Percentiles rank a stretch among this genome's conserved stretches.
These are phyloP conservation scores for Acronicta psi DNA, from an alignment of 2,888 invertebrate species.

Conservation along the genomic window DNA sequence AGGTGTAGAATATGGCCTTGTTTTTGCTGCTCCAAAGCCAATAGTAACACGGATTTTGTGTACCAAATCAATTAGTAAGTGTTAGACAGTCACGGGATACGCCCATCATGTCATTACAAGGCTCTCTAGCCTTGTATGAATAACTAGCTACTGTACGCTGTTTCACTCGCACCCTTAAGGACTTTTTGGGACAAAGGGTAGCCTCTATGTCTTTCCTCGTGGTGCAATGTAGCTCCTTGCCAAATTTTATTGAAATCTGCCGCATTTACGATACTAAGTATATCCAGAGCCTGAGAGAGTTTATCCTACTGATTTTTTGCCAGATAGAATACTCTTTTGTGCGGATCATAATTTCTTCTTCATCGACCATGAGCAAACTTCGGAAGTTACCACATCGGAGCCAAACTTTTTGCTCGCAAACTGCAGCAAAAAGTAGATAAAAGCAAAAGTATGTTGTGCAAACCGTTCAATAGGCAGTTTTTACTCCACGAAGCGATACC, in stretches of 20 bases:
- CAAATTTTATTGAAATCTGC: too few relatives aligned
- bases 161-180: too few relatives aligned
- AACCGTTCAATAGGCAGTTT: slow-evolving; percentile 29
- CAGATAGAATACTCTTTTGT: not conserved
- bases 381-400: slow-evolving; percentile 30
- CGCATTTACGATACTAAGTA: too few relatives aligned
- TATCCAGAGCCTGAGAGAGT: too few relatives aligned
- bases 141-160: too few relatives aligned
- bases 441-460: slow-evolving; percentile 45
- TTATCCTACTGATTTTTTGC: too few relatives aligned
- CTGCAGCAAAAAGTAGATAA: slow-evolving; percentile 40
- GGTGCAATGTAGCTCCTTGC: too few relatives aligned
- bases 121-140: slow-evolving; percentile 1
- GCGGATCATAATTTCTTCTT: slow-evolving; percentile 16
- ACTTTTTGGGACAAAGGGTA: too few relatives aligned
- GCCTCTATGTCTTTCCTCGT: too few relatives aligned
- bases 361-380: slow-evolving; percentile 15
- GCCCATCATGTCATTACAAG: slow-evolving; percentile 12
- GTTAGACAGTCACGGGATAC: slow-evolving; percentile 42
- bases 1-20: slow-evolving; percentile 71
- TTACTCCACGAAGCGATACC: slow-evolving; percentile 16
- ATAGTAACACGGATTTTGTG: slow-evolving; percentile 48
- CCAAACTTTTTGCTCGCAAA: slow-evolving; percentile 31
- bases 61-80: slow-evolving; percentile 46
- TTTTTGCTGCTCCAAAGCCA: slow-evolving; percentile 67